Conservation (phyloP, 2,797 vertebrate genomes). For the Labeo calbasu region DNA sequence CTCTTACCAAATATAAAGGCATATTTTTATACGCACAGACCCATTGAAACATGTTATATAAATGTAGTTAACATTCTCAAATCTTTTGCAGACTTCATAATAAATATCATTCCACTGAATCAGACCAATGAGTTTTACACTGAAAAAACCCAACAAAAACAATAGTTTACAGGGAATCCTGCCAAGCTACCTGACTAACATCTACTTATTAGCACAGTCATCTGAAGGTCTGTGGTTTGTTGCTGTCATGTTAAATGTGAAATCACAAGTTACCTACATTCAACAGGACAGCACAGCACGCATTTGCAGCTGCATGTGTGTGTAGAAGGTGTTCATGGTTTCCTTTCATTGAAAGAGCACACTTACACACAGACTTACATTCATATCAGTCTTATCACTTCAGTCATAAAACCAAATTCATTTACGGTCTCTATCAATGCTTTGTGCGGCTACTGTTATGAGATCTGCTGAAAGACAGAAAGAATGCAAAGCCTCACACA, state of each 20-base stretch:
- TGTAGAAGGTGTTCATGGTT: background rate
- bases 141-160: background rate
- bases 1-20: background rate
- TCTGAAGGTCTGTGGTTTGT: background rate
- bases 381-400: slow-evolving; percentile 5
- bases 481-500: slow-evolving; percentile 14
- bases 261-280: background rate
- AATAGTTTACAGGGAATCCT: background rate
- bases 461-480: background rate
- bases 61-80: no score
- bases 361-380: background rate
- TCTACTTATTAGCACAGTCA: background rate
- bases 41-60: no score
- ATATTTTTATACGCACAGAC: background rate
- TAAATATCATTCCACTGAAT: background rate
- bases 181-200: background rate
- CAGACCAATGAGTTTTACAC: background rate
- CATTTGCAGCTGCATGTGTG: background rate
- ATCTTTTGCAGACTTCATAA: no score
- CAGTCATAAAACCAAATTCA: slow-evolving; percentile 30
- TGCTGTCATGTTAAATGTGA: background rate
- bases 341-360: background rate
- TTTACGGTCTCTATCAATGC: background rate
- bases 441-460: slow-evolving; percentile 8
- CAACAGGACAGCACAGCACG: background rate